Evolutionary conservation across 2,797 vertebrate genomes (phyloP).

Genomic region (Rhinogobio ventralis): DNA sequence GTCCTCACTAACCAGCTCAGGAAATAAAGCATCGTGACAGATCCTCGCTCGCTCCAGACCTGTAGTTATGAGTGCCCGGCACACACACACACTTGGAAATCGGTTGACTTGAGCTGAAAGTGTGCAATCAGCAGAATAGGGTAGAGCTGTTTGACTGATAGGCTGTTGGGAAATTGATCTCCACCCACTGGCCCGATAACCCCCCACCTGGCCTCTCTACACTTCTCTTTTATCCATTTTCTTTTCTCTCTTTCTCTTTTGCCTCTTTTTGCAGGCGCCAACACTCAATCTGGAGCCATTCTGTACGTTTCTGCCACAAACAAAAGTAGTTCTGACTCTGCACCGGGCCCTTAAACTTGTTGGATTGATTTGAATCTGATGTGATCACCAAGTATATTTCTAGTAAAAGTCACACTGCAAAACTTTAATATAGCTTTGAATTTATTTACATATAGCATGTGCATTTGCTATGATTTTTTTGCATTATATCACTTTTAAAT

Average conservation of each 20-base stretch:
- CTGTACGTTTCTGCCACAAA: background rate
- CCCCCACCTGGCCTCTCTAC: background rate
- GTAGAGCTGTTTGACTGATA: constrained; percentile 79
- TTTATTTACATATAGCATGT: background rate
- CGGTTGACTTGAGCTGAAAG: constrained; percentile 76
- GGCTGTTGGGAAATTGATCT: constrained; percentile 76
- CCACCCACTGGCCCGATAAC: constrained; percentile 67
- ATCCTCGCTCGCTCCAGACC: constrained; percentile 59
- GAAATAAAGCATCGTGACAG: constrained; percentile 50
- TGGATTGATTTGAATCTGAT: background rate
- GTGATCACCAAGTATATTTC: background rate
- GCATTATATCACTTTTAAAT: background rate
- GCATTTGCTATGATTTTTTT: background rate
- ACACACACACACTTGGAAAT: constrained; percentile 69
- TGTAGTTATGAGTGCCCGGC: constrained; percentile 35
- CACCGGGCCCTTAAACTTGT: background rate
- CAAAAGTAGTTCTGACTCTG: background rate
- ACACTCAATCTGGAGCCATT: background rate
- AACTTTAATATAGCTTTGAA: background rate
- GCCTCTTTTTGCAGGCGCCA: background rate
- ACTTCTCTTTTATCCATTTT: constrained; percentile 42
- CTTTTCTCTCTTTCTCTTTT: constrained; percentile 43
- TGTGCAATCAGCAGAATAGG: constrained; percentile 79
- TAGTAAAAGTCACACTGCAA: background rate
- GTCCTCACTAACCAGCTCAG: constrained; percentile 11